Percentiles rank a stretch among this genome's conserved stretches.
Conservation (phyloP, 2,797 vertebrate genomes). For the Geotrypetes seraphini region DNA sequence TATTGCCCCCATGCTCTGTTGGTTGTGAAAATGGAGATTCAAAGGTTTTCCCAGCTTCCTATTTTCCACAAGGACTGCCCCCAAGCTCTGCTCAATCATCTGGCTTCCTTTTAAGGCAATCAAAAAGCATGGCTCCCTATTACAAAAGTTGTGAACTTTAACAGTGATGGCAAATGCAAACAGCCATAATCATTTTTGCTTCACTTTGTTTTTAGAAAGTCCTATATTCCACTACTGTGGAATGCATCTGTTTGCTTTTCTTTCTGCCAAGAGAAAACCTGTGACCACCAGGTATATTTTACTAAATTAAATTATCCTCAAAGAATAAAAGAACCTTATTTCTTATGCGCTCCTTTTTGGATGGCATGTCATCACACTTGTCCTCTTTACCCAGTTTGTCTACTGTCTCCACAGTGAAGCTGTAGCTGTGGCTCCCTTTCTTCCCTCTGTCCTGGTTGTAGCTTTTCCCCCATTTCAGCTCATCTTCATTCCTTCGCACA, state of each 20-base stretch:
- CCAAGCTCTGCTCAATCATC: too few relatives aligned
- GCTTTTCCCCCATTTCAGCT: slow-evolving; percentile 84
- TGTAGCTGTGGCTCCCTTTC: slow-evolving; percentile 69
- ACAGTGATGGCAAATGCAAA: not conserved
- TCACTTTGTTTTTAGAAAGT: slow-evolving; percentile 1
- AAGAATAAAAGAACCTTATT: slow-evolving; percentile 76
- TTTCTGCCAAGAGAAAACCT: slow-evolving; percentile 20
- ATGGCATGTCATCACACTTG: slow-evolving; percentile 68
- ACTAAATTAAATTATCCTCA: slow-evolving; percentile 43
- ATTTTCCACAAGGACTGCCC: too few relatives aligned
- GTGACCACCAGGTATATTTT: slow-evolving; percentile 21
- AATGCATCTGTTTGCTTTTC: not conserved
- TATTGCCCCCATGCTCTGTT: too few relatives aligned
- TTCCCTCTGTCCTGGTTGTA: slow-evolving; percentile 80
- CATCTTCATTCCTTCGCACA: slow-evolving; percentile 78
- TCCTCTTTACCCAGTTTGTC: slow-evolving; percentile 81
- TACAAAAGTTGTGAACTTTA: not conserved
- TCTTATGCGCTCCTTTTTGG: slow-evolving; percentile 80
- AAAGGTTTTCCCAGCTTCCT: too few relatives aligned
- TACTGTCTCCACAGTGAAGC: slow-evolving; percentile 62
- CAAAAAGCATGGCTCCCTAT: slow-evolving; percentile 13
- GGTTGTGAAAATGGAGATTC: too few relatives aligned
- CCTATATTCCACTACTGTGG: too few relatives aligned
- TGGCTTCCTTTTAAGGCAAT: too few relatives aligned
- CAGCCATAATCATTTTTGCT: slow-evolving; percentile 3